These are phyloP conservation scores for Bombus confusus DNA, from an alignment of 1,140 invertebrate species.

Conservation along the genomic window DNA sequence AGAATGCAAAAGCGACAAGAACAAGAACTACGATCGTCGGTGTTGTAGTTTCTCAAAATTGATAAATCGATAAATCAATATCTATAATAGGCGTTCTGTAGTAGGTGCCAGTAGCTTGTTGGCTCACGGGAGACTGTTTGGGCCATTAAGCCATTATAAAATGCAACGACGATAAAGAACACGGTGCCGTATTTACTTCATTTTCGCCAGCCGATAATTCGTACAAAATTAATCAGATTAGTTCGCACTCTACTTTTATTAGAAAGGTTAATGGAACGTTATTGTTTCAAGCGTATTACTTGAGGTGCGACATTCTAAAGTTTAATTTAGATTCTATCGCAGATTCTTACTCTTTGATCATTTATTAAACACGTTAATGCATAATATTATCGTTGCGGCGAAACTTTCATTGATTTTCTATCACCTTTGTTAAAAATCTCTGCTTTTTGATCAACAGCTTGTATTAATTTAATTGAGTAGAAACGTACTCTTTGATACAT, in stretches of 20 bases:
- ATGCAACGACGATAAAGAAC: slow-evolving; percentile 2
- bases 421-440: too few relatives aligned
- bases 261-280: neutral
- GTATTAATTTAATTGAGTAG: too few relatives aligned
- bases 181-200: neutral
- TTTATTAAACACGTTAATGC: too few relatives aligned
- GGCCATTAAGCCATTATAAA: neutral
- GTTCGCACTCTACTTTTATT: neutral
- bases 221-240: neutral
- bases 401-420: too few relatives aligned
- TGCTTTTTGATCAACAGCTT: too few relatives aligned
- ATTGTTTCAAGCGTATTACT: neutral
- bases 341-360: too few relatives aligned
- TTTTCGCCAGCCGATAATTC: neutral
- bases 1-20: slow-evolving; percentile 3
- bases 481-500: too few relatives aligned
- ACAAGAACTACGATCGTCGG: neutral
- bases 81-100: slow-evolving; percentile 8
- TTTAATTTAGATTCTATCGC: too few relatives aligned
- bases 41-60: slow-evolving; percentile 20
- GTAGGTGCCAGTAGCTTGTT: neutral
- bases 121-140: neutral
- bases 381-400: too few relatives aligned
- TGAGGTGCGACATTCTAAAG: neutral
- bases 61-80: slow-evolving; percentile 26